A percentile compares a stretch with the other conserved stretches of the same genome.
Evolutionary conservation across 2,797 vertebrate species (phyloP).

Genomic region (Platalea minor): DNA sequence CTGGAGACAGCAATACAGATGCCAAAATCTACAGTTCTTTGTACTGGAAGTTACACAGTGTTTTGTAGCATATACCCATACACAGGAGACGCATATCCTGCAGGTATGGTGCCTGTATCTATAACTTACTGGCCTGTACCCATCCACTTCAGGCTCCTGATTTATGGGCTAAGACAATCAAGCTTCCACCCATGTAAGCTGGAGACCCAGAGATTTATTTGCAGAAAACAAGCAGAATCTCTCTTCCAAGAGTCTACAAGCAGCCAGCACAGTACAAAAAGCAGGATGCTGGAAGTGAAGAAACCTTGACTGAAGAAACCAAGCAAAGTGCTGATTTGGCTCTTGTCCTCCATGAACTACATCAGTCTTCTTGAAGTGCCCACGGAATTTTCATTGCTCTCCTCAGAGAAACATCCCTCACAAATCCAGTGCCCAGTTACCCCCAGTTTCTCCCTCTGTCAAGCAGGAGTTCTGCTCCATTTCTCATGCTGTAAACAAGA

Average conservation of each 20-base stretch:
- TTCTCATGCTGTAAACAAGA: neutral
- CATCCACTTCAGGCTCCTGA: neutral
- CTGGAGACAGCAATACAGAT: neutral
- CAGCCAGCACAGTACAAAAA: neutral
- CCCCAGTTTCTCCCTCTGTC: neutral
- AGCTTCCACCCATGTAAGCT: neutral
- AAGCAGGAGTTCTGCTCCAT: neutral
- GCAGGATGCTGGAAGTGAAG: neutral
- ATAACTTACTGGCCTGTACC: neutral
- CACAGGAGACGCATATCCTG: neutral
- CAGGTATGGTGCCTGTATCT: neutral
- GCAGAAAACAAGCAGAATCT: neutral
- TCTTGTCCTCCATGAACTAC: neutral
- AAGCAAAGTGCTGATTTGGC: neutral
- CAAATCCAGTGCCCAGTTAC: neutral
- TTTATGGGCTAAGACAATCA: neutral
- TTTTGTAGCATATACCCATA: neutral
- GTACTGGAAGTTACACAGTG: neutral
- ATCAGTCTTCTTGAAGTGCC: neutral
- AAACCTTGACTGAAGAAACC: neutral
- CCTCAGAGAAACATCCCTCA: neutral
- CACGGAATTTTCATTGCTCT: neutral
- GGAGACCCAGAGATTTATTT: neutral
- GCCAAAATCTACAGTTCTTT: neutral
- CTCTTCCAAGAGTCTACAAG: neutral